Evolutionary conservation across 2,797 vertebrate species (phyloP).

Genomic region (Furcifer pardalis): DNA sequence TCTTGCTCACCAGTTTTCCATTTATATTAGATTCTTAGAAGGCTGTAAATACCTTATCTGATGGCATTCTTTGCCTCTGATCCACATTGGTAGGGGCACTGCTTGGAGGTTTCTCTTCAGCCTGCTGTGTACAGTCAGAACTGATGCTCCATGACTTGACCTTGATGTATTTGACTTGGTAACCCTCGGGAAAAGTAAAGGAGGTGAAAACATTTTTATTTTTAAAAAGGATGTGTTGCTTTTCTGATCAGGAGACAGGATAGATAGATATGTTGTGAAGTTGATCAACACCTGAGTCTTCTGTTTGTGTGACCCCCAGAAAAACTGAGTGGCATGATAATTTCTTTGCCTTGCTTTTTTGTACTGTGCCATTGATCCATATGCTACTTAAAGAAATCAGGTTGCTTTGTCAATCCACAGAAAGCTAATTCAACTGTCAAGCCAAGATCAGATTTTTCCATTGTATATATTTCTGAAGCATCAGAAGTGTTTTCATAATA

Average conservation of each 20-base stretch:
- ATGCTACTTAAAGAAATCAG: not conserved
- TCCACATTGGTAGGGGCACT: not conserved
- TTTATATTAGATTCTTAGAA: not conserved
- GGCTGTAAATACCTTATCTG: too few species aligned
- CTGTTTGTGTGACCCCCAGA: not conserved
- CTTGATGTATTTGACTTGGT: not conserved
- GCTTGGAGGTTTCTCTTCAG: not conserved
- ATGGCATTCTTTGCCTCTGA: not conserved
- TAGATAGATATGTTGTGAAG: not conserved
- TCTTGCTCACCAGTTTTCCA: not conserved
- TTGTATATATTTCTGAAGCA: not conserved
- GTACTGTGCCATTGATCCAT: not conserved
- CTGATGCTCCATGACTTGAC: not conserved
- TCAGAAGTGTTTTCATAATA: not conserved
- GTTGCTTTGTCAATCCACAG: not conserved
- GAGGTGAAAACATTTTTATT: not conserved
- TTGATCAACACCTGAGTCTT: not conserved
- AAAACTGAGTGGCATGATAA: not conserved
- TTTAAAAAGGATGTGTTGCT: not conserved
- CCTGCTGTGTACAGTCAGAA: not conserved
- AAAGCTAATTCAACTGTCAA: not conserved
- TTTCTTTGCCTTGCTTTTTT: not conserved
- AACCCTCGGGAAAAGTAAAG: not conserved
- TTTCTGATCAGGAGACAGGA: not conserved
- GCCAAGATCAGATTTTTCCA: not conserved